Evolutionary conservation across 2,113 vertebrate species (phyloP), one percentile per base, ranked within the genome.

Genomic region (Hippocampus barbouri): DNA sequence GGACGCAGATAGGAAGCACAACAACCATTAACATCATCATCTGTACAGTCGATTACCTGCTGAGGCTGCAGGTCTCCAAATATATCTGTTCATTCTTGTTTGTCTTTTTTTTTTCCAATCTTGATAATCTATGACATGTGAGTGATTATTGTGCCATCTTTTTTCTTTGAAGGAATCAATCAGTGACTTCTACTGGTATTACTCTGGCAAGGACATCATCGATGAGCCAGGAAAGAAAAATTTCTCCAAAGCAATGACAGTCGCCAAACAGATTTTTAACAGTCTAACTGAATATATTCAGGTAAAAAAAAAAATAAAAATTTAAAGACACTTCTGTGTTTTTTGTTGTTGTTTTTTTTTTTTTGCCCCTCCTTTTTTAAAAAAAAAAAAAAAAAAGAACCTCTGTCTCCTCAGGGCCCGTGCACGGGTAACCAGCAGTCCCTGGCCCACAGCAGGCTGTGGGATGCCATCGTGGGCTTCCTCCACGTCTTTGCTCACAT

Each of bases 181-280:
- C 89, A 98, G 97, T 69, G 97, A 98, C 83, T 98, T 98, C 86
- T 98, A 98, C 89, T 98, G 96, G 96, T 98, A 98, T 87, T 98
- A 98, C 81, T 98, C 96, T 1, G 96, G 96, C 34, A 98, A 97
- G 78, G 96, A 98, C 9, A 84, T 96, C 47, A 96, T 97, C 0
- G 95, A 98, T 72, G 96, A 97, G 12, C 97, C 96, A 30, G 97
- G 97, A 11, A 96, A 97, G 82, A 94, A 95, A 71, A 98, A 98
- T 80, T 98, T 98, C 89, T 98, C 97, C 88, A 98, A 98, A 90
- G 97, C 96, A 38, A 97, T 98, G 95, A 92, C 92, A 0, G 95
- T 98, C 68, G 97, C 97, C 61, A 98, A 98, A 69, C 97, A 98
- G 86, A 94, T 98, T 76, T 97, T 97, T 90, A 97, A 96, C 92